Conservation (phyloP, 1,140 invertebrate genomes). For the Oreohelix idahoensis region DNA sequence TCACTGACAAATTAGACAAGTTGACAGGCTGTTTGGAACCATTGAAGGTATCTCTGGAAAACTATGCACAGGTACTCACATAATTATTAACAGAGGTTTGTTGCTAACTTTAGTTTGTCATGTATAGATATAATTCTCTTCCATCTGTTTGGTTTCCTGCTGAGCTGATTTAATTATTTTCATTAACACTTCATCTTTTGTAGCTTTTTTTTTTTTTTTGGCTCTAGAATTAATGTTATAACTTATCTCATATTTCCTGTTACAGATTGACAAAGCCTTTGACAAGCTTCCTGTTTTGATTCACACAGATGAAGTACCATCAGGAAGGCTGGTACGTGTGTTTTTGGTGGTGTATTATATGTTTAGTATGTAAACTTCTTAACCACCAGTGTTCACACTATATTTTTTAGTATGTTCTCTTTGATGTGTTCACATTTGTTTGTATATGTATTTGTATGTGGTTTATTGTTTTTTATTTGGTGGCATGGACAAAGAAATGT, state of each 20-base stretch:
- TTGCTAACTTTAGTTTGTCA: no score
- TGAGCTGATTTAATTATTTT: slow-evolving; percentile 3
- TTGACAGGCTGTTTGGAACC: slow-evolving; percentile 61
- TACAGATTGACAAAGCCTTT: slow-evolving; percentile 64
- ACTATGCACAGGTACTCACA: slow-evolving; percentile 56
- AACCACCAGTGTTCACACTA: no score
- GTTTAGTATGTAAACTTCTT: no score
- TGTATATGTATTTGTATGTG: no score
- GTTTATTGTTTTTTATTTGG: no score
- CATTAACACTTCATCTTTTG: no score
- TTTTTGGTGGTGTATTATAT: no score
- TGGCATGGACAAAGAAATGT: no score
- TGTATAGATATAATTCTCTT: no score
- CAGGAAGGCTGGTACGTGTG: slow-evolving; percentile 60
- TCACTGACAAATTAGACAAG: slow-evolving; percentile 63
- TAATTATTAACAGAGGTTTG: no score
- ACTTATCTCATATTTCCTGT: slow-evolving; percentile 22
- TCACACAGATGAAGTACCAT: slow-evolving; percentile 77
- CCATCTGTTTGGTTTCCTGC: not conserved
- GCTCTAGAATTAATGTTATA: not conserved
- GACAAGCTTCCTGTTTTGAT: slow-evolving; percentile 75
- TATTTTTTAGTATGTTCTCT: no score
- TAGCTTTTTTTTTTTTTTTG: not conserved
- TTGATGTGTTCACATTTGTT: no score
- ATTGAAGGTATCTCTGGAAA: slow-evolving; percentile 58